Percentiles rank a stretch among this genome's conserved stretches.
Conservation (phyloP, 2,888 invertebrate species). For the Dicyrtomina minuta region DNA sequence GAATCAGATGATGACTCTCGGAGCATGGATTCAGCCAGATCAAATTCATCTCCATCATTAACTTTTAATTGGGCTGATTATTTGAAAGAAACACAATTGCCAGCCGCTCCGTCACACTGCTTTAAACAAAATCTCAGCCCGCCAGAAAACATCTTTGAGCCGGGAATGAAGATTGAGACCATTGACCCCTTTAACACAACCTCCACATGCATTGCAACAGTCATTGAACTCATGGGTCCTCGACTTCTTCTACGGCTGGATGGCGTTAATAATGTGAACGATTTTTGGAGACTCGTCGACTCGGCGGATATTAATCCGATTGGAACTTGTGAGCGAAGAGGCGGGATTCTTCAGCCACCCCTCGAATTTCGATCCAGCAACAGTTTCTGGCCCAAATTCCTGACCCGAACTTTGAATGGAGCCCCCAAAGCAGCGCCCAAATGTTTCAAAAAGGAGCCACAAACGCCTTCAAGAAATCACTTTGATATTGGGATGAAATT, state of each 20-base stretch:
- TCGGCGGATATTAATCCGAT: slow-evolving; percentile 92
- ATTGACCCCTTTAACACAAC: slow-evolving; percentile 92
- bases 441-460: slow-evolving; percentile 85
- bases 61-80: slow-evolving; percentile 87
- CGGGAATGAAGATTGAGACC: slow-evolving; percentile 93
- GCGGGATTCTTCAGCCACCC: slow-evolving; percentile 92
- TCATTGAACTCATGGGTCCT: slow-evolving; percentile 80
- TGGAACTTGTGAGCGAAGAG: slow-evolving; percentile 88
- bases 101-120: slow-evolving; percentile 79
- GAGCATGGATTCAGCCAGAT: no score
- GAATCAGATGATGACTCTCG: no score
- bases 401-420: slow-evolving; percentile 85
- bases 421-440: slow-evolving; percentile 87
- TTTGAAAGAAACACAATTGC: slow-evolving; percentile 72
- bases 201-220: slow-evolving; percentile 94
- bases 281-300: slow-evolving; percentile 95
- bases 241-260: slow-evolving; percentile 84
- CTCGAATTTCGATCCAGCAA: slow-evolving; percentile 93
- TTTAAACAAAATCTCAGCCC: slow-evolving; percentile 74
- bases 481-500: slow-evolving; percentile 91
- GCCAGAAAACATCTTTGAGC: slow-evolving; percentile 87
- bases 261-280: slow-evolving; percentile 96
- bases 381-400: slow-evolving; percentile 93
- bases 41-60: no score
- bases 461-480: slow-evolving; percentile 76